phyloP scores from a whole-genome alignment of 2,888 invertebrate species.

The Ichneumoninae sp. region DNA sequence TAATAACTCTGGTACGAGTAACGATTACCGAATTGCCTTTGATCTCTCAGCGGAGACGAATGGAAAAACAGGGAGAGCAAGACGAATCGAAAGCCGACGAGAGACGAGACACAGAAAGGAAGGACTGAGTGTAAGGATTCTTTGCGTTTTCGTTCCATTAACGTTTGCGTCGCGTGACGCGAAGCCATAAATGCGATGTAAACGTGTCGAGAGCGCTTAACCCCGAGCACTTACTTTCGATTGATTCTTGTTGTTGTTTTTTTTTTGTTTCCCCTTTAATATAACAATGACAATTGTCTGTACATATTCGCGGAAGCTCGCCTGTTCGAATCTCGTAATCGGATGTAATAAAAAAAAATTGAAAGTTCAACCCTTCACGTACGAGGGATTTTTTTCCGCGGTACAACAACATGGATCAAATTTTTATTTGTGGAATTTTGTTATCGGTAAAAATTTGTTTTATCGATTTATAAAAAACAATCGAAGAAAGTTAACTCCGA shows the following conservation, averaged over 20 bases:
- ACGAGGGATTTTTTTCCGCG: too few relatives aligned
- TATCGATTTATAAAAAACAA: too few relatives aligned
- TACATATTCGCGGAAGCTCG: not conserved
- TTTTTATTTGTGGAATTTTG: too few relatives aligned
- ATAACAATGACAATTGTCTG: not conserved
- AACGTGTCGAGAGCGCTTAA: slow-evolving; percentile 61
- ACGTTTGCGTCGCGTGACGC: slow-evolving; percentile 76
- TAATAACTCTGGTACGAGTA: slow-evolving; percentile 73
- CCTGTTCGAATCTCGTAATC: not conserved
- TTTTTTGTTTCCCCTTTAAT: not conserved
- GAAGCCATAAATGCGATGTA: slow-evolving; percentile 56
- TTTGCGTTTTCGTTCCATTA: slow-evolving; percentile 50
- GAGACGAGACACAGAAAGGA: slow-evolving; percentile 32
- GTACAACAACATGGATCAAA: too few relatives aligned
- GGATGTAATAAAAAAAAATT: not conserved
- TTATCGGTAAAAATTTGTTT: too few relatives aligned
- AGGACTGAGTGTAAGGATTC: slow-evolving; percentile 53
- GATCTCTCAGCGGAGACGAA: slow-evolving; percentile 47
- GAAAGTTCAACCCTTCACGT: too few relatives aligned
- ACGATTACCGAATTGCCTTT: slow-evolving; percentile 62
- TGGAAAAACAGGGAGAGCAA: slow-evolving; percentile 26
- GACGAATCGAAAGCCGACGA: slow-evolving; percentile 32
- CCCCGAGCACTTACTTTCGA: slow-evolving; percentile 61
- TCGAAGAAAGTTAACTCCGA: too few relatives aligned
- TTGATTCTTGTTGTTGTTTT: slow-evolving; percentile 54